Percentiles rank a stretch among this genome's conserved stretches.
Evolutionary conservation across 2,113 vertebrate genomes (phyloP).

Genomic region (Sphaerodactylus townsendi): DNA sequence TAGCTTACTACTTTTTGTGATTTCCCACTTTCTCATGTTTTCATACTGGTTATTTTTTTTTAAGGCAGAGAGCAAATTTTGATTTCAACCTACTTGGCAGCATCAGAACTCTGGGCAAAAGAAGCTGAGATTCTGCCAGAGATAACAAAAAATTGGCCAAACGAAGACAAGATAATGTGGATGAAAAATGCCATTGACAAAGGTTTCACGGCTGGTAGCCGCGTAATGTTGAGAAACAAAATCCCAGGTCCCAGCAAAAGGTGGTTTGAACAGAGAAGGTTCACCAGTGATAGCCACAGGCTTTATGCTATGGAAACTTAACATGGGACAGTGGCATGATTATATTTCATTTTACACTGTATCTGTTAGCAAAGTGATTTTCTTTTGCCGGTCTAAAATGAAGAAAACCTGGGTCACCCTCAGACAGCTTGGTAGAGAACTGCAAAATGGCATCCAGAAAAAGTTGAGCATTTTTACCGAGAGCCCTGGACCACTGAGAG

Average conservation of each 20-base stretch:
- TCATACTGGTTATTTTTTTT: slow-evolving; percentile 37
- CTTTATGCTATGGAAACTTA: slow-evolving; percentile 1
- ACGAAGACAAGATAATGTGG: slow-evolving; percentile 50
- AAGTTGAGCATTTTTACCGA: too few relatives aligned
- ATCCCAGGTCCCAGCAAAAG: slow-evolving; percentile 43
- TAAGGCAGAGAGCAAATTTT: slow-evolving; percentile 33
- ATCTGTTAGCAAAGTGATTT: too few relatives aligned
- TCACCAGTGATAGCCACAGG: slow-evolving; percentile 25
- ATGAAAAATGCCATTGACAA: slow-evolving; percentile 54
- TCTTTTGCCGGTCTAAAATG: too few relatives aligned
- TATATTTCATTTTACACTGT: too few relatives aligned
- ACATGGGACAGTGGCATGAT: neutral
- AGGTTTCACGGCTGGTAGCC: slow-evolving; percentile 49
- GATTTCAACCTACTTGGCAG: slow-evolving; percentile 31
- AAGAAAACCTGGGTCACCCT: too few relatives aligned
- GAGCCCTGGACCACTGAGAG: too few relatives aligned
- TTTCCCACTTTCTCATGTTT: slow-evolving; percentile 22
- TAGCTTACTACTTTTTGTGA: slow-evolving; percentile 6
- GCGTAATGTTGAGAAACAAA: slow-evolving; percentile 54
- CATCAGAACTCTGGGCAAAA: neutral
- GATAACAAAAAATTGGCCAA: slow-evolving; percentile 49
- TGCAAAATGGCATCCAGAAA: too few relatives aligned
- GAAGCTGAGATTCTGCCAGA: slow-evolving; percentile 48
- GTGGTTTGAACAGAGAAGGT: neutral
- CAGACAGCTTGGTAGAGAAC: too few relatives aligned